Evolutionary conservation across 1,140 invertebrate species (phyloP).

Genomic region (Brachionus manjavacas): DNA sequence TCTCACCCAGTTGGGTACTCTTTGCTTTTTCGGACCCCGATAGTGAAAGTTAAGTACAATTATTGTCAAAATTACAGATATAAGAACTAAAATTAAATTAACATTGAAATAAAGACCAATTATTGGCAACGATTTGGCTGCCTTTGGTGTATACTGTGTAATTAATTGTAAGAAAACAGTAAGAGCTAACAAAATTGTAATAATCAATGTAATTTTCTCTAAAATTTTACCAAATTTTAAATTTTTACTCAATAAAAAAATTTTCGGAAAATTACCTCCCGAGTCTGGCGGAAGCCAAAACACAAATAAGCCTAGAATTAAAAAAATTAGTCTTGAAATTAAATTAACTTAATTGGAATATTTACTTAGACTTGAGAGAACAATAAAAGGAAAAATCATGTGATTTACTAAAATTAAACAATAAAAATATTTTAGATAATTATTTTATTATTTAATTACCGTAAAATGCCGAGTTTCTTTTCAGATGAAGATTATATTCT

Average conservation of each 20-base stretch:
- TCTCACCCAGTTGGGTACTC: constrained; percentile 30
- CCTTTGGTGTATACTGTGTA: constrained; percentile 41
- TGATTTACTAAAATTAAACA: neutral
- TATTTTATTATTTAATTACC: neutral
- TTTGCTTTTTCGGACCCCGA: constrained; percentile 34
- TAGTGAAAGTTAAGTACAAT: constrained; percentile 36
- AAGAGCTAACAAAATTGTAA: constrained; percentile 36
- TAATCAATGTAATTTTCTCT: constrained; percentile 41
- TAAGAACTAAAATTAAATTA: constrained; percentile 34
- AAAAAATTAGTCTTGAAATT: neutral
- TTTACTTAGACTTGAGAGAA: constrained; percentile 36
- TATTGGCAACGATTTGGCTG: constrained; percentile 22
- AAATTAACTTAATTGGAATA: neutral
- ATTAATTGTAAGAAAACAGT: constrained; percentile 42
- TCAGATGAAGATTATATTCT: constrained; percentile 8
- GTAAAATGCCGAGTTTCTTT: constrained; percentile 33
- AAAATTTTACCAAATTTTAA: neutral
- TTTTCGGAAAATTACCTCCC: constrained; percentile 19
- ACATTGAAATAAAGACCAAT: constrained; percentile 42
- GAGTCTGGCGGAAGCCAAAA: constrained; percentile 43
- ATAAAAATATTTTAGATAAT: neutral
- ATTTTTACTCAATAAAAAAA: neutral
- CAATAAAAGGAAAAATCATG: constrained; percentile 41
- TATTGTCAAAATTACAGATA: constrained; percentile 39
- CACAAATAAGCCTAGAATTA: constrained; percentile 19